Evolutionary conservation across 2,797 vertebrate genomes (phyloP).

Genomic region (Pseudochirops cupreus): DNA sequence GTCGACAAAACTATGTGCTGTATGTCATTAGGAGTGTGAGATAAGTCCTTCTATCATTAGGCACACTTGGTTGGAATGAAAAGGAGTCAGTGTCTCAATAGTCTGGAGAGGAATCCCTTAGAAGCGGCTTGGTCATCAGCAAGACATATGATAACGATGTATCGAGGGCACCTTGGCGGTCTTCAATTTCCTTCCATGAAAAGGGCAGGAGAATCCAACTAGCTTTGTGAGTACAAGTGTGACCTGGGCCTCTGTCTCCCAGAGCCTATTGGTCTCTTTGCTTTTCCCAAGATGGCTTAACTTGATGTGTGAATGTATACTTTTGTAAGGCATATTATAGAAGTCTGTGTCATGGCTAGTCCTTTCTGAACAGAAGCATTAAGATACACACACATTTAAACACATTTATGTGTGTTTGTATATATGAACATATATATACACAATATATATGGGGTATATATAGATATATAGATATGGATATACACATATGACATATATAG

Average conservation of each 20-base stretch:
- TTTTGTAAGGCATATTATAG: slow-evolving; percentile 51
- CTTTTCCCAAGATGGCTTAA: slow-evolving; percentile 46
- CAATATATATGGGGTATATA: too few relatives aligned
- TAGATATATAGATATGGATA: too few relatives aligned
- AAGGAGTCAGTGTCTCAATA: slow-evolving; percentile 70
- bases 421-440: neutral
- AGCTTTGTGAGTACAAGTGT: slow-evolving; percentile 49
- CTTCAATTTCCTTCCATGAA: slow-evolving; percentile 54
- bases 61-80: slow-evolving; percentile 71
- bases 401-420: neutral
- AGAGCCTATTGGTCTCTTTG: slow-evolving; percentile 44
- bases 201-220: slow-evolving; percentile 47
- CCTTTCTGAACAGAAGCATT: slow-evolving; percentile 55
- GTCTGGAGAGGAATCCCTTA: slow-evolving; percentile 60
- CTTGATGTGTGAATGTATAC: slow-evolving; percentile 30
- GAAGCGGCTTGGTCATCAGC: slow-evolving; percentile 50
- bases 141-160: slow-evolving; percentile 57
- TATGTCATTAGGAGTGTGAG: slow-evolving; percentile 76
- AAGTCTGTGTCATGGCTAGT: slow-evolving; percentile 32
- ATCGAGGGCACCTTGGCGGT: slow-evolving; percentile 43
- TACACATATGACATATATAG: too few relatives aligned
- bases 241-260: slow-evolving; percentile 31
- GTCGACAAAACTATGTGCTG: slow-evolving; percentile 63
- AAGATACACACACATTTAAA: neutral
- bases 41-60: slow-evolving; percentile 70